Conservation (phyloP, 2,888 invertebrate species). For the Eilema caniola region DNA sequence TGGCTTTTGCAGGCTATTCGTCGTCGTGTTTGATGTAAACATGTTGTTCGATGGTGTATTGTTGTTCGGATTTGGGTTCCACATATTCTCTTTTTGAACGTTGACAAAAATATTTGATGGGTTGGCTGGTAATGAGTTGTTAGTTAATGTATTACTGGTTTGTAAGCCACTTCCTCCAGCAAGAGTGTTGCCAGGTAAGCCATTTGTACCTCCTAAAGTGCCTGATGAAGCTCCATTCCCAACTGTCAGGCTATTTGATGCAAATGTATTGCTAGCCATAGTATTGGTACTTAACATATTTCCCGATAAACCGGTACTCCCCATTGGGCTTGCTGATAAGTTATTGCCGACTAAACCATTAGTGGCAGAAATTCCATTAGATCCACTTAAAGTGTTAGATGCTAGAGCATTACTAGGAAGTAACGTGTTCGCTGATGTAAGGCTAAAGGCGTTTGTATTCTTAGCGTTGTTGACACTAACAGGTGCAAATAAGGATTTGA, state of each 20-base stretch:
- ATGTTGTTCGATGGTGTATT: constrained; percentile 53
- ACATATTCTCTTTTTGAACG: constrained; percentile 66
- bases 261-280: constrained; percentile 31
- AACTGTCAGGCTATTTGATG: constrained; percentile 19
- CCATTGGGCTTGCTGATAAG: constrained; percentile 11
- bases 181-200: constrained; percentile 48
- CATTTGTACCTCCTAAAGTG: constrained; percentile 45
- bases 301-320: constrained; percentile 32
- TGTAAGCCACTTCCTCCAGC: constrained; percentile 47
- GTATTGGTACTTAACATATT: constrained; percentile 29
- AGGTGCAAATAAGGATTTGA: constrained; percentile 41
- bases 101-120: constrained; percentile 57
- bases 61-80: constrained; percentile 58
- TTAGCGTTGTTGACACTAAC: constrained; percentile 31
- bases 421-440: constrained; percentile 38
- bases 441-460: constrained; percentile 35
- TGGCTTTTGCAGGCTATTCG: constrained; percentile 61
- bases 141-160: constrained; percentile 38
- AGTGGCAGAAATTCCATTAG: constrained; percentile 34
- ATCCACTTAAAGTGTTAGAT: constrained; percentile 28
- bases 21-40: constrained; percentile 58
- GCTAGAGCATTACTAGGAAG: constrained; percentile 33
- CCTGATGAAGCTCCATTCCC: constrained; percentile 30
- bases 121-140: constrained; percentile 35
- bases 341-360: constrained; percentile 21